Percentiles rank a stretch among this genome's conserved stretches.
Conservation (phyloP, 2,113 vertebrate genomes). For the Smithornis capensis region DNA sequence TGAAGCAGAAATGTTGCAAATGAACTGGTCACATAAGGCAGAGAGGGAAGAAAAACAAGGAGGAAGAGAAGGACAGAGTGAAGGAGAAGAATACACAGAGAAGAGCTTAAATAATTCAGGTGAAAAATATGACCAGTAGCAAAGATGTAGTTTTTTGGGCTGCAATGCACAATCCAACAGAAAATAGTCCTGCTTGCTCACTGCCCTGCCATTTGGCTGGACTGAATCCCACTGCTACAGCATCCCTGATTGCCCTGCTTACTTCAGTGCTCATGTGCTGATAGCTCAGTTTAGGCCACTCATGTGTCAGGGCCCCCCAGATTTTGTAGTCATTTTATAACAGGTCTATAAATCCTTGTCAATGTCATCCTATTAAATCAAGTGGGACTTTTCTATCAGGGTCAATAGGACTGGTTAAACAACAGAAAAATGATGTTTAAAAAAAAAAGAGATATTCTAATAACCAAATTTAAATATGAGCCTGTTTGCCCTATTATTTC, state of each 20-base stretch:
- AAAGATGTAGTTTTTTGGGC: background rate
- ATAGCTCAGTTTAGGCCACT: background rate
- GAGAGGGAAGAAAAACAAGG: background rate
- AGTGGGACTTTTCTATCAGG: background rate
- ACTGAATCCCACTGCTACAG: background rate
- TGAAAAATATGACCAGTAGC: background rate
- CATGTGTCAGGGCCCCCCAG: accelerated
- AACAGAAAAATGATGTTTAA: background rate
- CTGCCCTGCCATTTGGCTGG: background rate
- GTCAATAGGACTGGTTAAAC: slow-evolving; percentile 1
- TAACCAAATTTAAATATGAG: background rate
- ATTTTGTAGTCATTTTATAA: background rate
- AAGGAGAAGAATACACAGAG: background rate
- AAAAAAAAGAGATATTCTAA: background rate
- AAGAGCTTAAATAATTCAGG: background rate
- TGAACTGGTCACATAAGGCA: background rate
- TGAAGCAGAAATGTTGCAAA: slow-evolving; percentile 59
- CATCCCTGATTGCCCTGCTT: background rate
- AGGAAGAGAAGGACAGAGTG: background rate
- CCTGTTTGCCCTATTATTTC: background rate
- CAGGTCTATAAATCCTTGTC: background rate
- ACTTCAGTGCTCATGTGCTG: background rate
- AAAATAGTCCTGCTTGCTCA: background rate
- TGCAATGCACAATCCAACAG: background rate
- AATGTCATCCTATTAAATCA: background rate